Conservation (phyloP, 2,113 vertebrate genomes). For the Macquaria australasica region DNA sequence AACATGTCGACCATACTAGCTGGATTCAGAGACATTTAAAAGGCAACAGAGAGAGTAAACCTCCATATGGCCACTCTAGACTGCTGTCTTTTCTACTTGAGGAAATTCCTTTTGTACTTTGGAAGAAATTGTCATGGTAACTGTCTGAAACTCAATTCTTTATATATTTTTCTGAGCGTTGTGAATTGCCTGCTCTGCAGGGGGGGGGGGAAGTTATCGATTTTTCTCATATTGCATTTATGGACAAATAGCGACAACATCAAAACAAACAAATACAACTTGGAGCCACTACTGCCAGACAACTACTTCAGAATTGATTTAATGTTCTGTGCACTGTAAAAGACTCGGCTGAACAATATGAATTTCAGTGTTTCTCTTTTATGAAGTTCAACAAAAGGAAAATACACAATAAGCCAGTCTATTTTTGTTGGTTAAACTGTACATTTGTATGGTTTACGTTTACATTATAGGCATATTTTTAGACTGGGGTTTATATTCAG, state of each 20-base stretch:
- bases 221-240: conserved; percentile 53
- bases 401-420: background rate
- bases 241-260: conserved; percentile 53
- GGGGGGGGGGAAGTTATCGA: conserved; percentile 25
- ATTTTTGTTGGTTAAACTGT: background rate
- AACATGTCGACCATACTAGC: background rate
- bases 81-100: conserved; percentile 27
- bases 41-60: background rate
- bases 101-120: conserved; percentile 17
- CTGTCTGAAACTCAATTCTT: conserved; percentile 39
- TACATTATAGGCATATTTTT: background rate
- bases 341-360: conserved; percentile 26
- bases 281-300: conserved; percentile 31
- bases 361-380: conserved; percentile 30
- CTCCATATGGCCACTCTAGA: conserved; percentile 10
- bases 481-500: background rate
- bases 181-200: conserved; percentile 29
- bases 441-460: background rate
- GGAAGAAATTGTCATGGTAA: conserved; percentile 39
- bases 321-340: conserved; percentile 39
- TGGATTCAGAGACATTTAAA: conserved; percentile 3
- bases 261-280: conserved; percentile 61
- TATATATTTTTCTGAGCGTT: conserved; percentile 34
- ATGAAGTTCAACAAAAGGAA: conserved; percentile 24
- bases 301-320: conserved; percentile 50